A percentile compares a stretch with the other conserved stretches of the same genome.
Conservation (phyloP, 2,113 vertebrate species). For the Thinocorus orbignyianus region DNA sequence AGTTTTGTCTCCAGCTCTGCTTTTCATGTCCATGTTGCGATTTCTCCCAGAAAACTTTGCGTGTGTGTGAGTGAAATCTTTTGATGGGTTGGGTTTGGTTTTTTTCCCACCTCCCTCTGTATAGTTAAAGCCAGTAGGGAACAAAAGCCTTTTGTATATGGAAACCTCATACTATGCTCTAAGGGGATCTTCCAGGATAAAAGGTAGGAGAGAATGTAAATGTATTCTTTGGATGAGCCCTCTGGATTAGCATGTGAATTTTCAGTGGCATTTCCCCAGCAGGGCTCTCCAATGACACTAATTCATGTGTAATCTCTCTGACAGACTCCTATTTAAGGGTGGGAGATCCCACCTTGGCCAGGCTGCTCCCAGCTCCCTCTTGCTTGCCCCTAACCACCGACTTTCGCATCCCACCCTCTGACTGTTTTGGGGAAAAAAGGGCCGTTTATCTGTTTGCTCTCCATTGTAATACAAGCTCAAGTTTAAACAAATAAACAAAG, state of each 20-base stretch:
- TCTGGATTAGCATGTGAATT: constrained; percentile 4
- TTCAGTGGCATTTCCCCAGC: neutral
- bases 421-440: accelerated
- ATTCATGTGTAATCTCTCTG: neutral
- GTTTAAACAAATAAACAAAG: neutral
- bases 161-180: neutral
- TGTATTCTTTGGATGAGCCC: neutral
- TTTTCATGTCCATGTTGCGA: neutral
- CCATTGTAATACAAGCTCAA: neutral
- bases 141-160: neutral
- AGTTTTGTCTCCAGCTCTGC: neutral
- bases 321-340: neutral
- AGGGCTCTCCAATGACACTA: neutral
- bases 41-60: neutral
- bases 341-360: neutral
- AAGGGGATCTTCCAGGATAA: neutral
- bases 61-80: neutral
- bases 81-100: too few relatives aligned
- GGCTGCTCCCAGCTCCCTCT: neutral
- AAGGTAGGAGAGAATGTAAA: neutral
- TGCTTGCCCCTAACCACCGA: neutral
- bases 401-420: neutral
- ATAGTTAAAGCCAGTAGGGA: neutral
- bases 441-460: neutral
- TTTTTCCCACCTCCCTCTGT: accelerated